These are phyloP conservation scores for Vireo griseus DNA, from an alignment of 2,797 vertebrate species.

Conservation along the genomic window DNA sequence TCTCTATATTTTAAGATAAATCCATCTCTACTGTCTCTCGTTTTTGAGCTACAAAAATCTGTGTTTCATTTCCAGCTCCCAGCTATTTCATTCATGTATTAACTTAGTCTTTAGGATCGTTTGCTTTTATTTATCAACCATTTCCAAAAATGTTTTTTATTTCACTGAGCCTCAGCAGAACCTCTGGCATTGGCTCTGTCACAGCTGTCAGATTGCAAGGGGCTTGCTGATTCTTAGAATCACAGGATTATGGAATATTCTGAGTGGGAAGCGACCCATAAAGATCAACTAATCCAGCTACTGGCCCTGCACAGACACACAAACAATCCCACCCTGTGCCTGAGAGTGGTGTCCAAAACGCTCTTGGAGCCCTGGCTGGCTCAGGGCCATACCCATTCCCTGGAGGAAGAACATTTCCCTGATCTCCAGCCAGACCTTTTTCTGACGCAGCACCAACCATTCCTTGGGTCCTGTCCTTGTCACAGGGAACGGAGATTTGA, in stretches of 20 bases:
- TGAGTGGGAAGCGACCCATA: not conserved
- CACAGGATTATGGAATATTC: not conserved
- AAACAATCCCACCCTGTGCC: not conserved
- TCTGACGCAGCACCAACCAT: not conserved
- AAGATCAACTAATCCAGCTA: accelerated
- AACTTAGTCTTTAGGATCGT: constrained; percentile 8
- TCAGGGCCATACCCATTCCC: not conserved
- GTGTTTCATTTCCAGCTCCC: constrained; percentile 25
- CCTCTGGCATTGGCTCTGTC: not conserved
- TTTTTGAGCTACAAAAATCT: not conserved
- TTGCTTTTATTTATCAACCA: constrained; percentile 13
- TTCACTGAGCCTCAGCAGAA: not conserved
- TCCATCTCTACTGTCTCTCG: not conserved
- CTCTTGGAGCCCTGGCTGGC: not conserved
- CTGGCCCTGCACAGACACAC: not conserved
- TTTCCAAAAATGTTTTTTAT: constrained; percentile 36
- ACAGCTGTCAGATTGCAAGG: not conserved
- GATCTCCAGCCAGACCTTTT: accelerated
- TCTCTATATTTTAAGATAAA: constrained; percentile 44
- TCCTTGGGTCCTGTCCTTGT: not conserved
- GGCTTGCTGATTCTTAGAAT: not conserved
- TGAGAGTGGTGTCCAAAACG: accelerated
- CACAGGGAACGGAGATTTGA: not conserved
- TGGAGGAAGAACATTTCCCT: not conserved
- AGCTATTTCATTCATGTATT: constrained; percentile 29